Evolutionary conservation across 1,140 invertebrate genomes (phyloP), one percentile per base, ranked within the genome.

Genomic region (Drosophila ironensis): DNA sequence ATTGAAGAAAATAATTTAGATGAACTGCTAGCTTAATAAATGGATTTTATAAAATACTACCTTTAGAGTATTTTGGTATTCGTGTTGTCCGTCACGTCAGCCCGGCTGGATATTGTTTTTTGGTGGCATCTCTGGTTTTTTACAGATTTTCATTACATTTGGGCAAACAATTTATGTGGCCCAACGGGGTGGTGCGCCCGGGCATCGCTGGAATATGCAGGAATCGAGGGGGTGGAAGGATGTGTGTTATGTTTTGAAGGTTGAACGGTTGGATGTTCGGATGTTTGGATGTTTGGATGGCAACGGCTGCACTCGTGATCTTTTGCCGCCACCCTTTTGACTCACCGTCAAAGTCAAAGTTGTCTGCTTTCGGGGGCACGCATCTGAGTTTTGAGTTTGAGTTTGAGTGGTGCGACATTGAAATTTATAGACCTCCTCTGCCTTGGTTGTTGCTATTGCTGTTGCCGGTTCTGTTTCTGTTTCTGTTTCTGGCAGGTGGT

Each of bases 91-190:
- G n/a, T n/a, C n/a, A n/a, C n/a, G n/a, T 33, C 27, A 6, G 12
- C 30, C 45, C 12, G 4, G 4, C 11, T 27, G 0, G 0, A 8
- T 6, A 1, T 8, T n/a, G 22, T 19, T 44, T 41, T 22, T 17
- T 14, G 14, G 7, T 9, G 27, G 8, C 14, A 3, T 28, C 2
- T 41, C 11, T 41, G 8, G 6, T 41, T 38, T 60, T 60, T 61
- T 48, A 61, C 35, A 37, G 63, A 80, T 72, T 82, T 77, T 72
- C 78, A 77, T 82, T 75, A 52, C 60, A 67, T 71, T 64, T 50
- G 48, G 44, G 30, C 64, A 61, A 80, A 75, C 71, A 81, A 81
- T 80, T 74, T 80, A 80, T 80, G 53, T 71, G 76, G 71, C 76
- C 52, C 48, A 53, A 35, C 44, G 63, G 77, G 72, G 60, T 52